Conservation (phyloP, 2,113 vertebrate species). For the Platichthys stellatus region DNA sequence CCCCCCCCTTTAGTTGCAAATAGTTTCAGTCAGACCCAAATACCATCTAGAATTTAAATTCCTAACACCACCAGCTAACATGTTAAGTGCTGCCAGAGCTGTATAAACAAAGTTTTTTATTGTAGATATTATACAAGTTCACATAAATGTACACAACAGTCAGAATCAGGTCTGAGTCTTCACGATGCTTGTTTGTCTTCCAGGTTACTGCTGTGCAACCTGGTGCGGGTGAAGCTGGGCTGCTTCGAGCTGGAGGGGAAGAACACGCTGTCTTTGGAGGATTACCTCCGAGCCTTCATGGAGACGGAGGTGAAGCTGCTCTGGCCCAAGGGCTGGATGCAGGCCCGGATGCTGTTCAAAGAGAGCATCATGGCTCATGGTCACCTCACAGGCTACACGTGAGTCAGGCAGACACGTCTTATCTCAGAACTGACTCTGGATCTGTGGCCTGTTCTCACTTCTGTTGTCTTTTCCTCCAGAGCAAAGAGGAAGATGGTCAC, state of each 20-base stretch:
- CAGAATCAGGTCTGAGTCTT: too few species aligned
- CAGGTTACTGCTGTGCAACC: constrained; percentile 93
- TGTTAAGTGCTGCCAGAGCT: too few species aligned
- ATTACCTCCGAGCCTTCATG: constrained; percentile 99
- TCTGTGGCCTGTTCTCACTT: not conserved
- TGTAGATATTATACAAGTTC: too few species aligned
- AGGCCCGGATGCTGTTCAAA: constrained; percentile 97
- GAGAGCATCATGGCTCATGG: constrained; percentile 95
- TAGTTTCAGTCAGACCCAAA: too few species aligned
- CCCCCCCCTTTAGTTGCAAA: too few species aligned
- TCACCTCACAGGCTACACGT: constrained; percentile 96
- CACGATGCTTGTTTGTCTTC: constrained; percentile 21
- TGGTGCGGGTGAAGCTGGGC: constrained; percentile 95
- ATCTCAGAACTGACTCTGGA: not conserved
- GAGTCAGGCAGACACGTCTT: constrained; percentile 72
- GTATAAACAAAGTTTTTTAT: too few species aligned
- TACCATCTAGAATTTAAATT: too few species aligned
- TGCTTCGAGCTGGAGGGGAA: constrained; percentile 97
- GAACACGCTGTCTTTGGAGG: constrained; percentile 92
- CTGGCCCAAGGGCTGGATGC: constrained; percentile 99
- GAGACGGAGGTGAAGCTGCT: constrained; percentile 97
- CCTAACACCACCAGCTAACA: too few species aligned
- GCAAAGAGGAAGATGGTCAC: constrained; percentile 94
- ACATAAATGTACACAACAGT: too few species aligned
- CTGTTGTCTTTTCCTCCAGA: constrained; percentile 74